Percentiles rank a stretch among this genome's conserved stretches.
These are phyloP conservation scores for Casuarius casuarius DNA, from an alignment of 2,113 vertebrate genomes.

Conservation along the genomic window DNA sequence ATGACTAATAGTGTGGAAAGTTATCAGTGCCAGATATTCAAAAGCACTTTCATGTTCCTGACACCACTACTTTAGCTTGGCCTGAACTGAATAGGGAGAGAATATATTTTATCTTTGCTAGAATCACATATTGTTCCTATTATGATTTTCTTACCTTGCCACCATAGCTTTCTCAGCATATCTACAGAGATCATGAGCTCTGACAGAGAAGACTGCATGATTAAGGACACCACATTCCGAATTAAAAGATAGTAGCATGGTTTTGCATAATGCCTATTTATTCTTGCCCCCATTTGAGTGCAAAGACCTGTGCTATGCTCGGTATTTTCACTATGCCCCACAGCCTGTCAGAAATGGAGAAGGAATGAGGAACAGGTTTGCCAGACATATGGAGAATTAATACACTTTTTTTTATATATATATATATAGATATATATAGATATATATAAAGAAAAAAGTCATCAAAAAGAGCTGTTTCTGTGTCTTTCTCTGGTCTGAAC, in stretches of 20 bases:
- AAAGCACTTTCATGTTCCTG: neutral
- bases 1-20: neutral
- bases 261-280: neutral
- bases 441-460: neutral
- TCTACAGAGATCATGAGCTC: neutral
- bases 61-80: neutral
- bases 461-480: neutral
- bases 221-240: neutral
- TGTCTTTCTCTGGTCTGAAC: neutral
- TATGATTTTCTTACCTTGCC: neutral
- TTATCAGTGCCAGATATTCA: neutral
- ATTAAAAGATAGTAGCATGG: neutral
- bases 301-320: neutral
- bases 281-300: accelerated
- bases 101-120: neutral
- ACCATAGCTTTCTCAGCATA: neutral
- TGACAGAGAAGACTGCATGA: neutral
- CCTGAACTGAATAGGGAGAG: neutral
- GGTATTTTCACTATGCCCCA: neutral
- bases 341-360: neutral
- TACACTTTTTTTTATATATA: too few species aligned
- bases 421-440: neutral
- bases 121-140: neutral
- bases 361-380: neutral
- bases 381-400: neutral